phyloP scores from a whole-genome alignment of 2,113 vertebrate species.

The Panthera uncia region DNA sequence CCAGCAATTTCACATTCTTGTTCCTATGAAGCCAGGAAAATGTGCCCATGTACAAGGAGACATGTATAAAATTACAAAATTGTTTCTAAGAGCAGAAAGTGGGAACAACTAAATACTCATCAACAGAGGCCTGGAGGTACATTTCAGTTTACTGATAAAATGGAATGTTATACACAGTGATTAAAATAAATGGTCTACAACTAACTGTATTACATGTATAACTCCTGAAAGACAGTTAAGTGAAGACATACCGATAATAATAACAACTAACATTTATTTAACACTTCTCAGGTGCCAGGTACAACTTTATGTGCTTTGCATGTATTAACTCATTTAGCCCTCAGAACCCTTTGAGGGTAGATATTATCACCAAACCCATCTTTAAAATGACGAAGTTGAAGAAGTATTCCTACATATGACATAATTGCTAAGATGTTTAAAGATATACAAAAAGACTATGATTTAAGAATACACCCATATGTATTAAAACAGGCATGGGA shows the following conservation, averaged over 20 bases:
- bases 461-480: not conserved
- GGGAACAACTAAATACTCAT: not conserved
- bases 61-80: not conserved
- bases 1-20: not conserved
- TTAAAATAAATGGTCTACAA: not conserved
- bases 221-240: not conserved
- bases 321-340: not conserved
- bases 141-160: not conserved
- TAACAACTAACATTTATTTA: not conserved
- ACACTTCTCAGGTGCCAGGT: not conserved
- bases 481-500: not conserved
- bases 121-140: not conserved
- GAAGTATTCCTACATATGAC: not conserved
- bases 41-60: not conserved
- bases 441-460: not conserved
- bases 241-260: not conserved
- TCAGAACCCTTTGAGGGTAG: not conserved
- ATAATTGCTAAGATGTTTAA: constrained; percentile 10
- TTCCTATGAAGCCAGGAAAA: not conserved
- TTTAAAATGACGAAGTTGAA: not conserved
- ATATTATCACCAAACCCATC: not conserved
- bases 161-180: not conserved
- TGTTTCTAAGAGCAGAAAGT: not conserved
- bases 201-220: not conserved
- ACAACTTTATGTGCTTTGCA: not conserved